Percentiles rank a stretch among this genome's conserved stretches.
Evolutionary conservation across 2,888 invertebrate genomes (phyloP).

Genomic region (Synergus itoensis): DNA sequence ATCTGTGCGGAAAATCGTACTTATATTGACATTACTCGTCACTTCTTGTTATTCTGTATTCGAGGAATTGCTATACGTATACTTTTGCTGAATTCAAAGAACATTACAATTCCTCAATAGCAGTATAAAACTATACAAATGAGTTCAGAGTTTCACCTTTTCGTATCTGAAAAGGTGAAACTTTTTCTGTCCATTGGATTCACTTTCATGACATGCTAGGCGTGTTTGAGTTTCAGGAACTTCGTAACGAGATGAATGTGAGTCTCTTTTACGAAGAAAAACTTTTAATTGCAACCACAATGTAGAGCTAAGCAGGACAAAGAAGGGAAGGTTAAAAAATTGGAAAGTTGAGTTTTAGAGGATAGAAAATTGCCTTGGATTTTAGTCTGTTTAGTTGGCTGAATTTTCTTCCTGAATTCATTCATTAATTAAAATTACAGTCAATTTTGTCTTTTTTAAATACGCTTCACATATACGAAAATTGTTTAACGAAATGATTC

Average conservation of each 20-base stretch:
- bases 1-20: neutral
- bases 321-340: slow-evolving; percentile 2
- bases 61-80: neutral
- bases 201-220: slow-evolving; percentile 13
- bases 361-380: neutral
- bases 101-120: neutral
- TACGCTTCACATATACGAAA: neutral
- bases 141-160: neutral
- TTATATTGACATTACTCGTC: neutral
- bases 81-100: neutral
- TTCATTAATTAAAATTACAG: neutral
- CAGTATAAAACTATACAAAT: neutral
- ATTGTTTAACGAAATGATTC: slow-evolving; percentile 1
- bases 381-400: neutral
- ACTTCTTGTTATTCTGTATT: neutral
- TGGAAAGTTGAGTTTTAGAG: neutral
- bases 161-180: neutral
- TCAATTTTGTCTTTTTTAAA: neutral
- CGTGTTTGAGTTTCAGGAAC: slow-evolving; percentile 26
- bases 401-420: neutral
- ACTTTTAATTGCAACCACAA: slow-evolving; percentile 31
- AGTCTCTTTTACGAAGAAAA: neutral
- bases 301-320: neutral
- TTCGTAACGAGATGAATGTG: slow-evolving; percentile 34
- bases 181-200: slow-evolving; percentile 6